Conservation (phyloP, 2,888 invertebrate genomes). For the Ethmia dodecea region DNA sequence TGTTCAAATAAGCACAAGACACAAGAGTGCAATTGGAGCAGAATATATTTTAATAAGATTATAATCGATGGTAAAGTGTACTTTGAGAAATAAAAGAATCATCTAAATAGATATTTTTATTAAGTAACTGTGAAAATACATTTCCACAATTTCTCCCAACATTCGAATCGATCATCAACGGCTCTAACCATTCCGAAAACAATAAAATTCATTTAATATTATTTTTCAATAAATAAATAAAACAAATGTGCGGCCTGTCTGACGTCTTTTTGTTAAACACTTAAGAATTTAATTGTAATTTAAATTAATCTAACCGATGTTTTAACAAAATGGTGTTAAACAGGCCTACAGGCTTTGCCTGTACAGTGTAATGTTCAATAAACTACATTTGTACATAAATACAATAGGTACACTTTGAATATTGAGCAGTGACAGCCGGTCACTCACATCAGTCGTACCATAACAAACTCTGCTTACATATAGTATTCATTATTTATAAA, state of each 20-base stretch:
- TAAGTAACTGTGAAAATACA: constrained; percentile 51
- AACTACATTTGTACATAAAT: constrained; percentile 35
- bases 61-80: no score
- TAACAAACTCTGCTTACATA: constrained; percentile 14
- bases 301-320: constrained; percentile 8
- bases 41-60: constrained; percentile 18
- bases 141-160: constrained; percentile 48
- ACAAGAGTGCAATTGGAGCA: constrained; percentile 24
- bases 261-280: constrained; percentile 17
- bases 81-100: constrained; percentile 32
- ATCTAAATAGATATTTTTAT: constrained; percentile 56
- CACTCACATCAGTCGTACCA: constrained; percentile 20
- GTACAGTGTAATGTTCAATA: constrained; percentile 29
- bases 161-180: constrained; percentile 40
- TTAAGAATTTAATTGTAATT: constrained; percentile 6
- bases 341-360: constrained; percentile 25
- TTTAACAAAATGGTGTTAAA: constrained; percentile 26
- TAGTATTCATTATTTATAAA: constrained; percentile 11
- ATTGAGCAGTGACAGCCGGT: constrained; percentile 33
- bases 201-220: constrained; percentile 19
- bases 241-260: constrained; percentile 14
- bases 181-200: constrained; percentile 21
- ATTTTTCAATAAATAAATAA: constrained; percentile 21
- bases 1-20: constrained; percentile 1
- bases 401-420: constrained; percentile 24